These are phyloP conservation scores for Cloeon dipterum DNA, from an alignment of 2,888 invertebrate species.

Conservation along the genomic window DNA sequence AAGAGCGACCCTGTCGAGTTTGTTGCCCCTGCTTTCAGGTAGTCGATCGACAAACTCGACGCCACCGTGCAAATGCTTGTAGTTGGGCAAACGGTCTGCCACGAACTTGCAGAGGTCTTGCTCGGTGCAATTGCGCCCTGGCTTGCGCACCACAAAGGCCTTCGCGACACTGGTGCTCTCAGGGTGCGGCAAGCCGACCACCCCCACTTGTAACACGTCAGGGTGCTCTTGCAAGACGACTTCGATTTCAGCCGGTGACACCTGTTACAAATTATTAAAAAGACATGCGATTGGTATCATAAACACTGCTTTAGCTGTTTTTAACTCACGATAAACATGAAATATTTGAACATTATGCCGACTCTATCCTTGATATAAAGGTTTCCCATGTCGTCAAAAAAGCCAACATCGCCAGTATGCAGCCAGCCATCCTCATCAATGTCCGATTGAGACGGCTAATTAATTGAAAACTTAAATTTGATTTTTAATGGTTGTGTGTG, in stretches of 20 bases:
- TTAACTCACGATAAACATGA: conserved; percentile 2
- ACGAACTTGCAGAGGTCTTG: conserved; percentile 2
- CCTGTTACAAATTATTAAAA: too few species aligned
- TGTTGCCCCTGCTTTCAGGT: background rate
- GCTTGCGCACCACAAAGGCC: conserved; percentile 2
- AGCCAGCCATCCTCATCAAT: conserved; percentile 3
- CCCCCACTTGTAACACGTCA: conserved; percentile 1
- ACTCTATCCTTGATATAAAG: conserved; percentile 2
- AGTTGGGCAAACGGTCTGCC: background rate
- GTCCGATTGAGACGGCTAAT: background rate
- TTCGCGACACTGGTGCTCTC: background rate
- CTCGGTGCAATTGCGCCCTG: background rate
- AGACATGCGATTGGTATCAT: too few species aligned
- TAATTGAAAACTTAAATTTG: too few species aligned
- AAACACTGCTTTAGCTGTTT: too few species aligned
- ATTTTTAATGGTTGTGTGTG: too few species aligned
- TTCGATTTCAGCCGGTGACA: conserved; percentile 3
- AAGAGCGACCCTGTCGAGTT: background rate
- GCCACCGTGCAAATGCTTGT: conserved; percentile 1
- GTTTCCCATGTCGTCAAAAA: conserved; percentile 2
- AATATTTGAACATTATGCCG: conserved; percentile 3
- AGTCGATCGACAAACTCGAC: background rate
- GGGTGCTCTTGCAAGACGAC: conserved; percentile 3
- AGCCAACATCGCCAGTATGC: conserved; percentile 3
- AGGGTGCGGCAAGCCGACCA: conserved; percentile 2